These are phyloP conservation scores for Yponomeuta evonymella DNA, from an alignment of 2,888 invertebrate genomes.

Conservation along the genomic window DNA sequence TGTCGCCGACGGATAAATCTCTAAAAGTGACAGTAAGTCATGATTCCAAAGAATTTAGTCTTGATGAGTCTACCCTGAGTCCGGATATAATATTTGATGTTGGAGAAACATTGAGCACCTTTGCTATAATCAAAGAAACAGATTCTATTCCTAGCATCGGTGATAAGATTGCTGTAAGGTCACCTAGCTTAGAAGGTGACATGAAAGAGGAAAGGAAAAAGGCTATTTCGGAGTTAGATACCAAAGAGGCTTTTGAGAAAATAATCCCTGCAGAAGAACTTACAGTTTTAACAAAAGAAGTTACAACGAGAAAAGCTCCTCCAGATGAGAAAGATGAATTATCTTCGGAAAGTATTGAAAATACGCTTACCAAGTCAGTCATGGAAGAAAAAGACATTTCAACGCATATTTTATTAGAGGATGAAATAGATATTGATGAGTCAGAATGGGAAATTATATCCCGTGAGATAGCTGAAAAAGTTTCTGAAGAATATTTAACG, in stretches of 20 bases:
- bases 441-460: slow-evolving; percentile 23
- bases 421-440: slow-evolving; percentile 37
- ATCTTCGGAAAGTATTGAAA: slow-evolving; percentile 30
- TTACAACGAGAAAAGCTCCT: too few relatives aligned
- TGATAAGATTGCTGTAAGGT: background rate
- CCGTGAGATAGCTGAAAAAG: slow-evolving; percentile 17
- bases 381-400: too few relatives aligned
- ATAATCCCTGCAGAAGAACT: background rate
- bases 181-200: background rate
- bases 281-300: background rate
- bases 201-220: background rate
- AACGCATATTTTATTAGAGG: slow-evolving; percentile 24
- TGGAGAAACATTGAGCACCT: background rate
- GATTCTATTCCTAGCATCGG: background rate
- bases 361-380: too few relatives aligned
- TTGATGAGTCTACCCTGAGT: background rate
- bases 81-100: background rate
- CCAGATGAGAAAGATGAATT: slow-evolving; percentile 1
- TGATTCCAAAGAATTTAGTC: background rate
- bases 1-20: background rate
- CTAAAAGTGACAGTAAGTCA: background rate
- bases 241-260: background rate
- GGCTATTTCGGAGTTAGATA: background rate
- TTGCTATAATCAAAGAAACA: background rate
- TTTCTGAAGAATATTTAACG: slow-evolving; percentile 14